Evolutionary conservation across 2,113 vertebrate genomes (phyloP).

Genomic region (Malurus elegans): DNA sequence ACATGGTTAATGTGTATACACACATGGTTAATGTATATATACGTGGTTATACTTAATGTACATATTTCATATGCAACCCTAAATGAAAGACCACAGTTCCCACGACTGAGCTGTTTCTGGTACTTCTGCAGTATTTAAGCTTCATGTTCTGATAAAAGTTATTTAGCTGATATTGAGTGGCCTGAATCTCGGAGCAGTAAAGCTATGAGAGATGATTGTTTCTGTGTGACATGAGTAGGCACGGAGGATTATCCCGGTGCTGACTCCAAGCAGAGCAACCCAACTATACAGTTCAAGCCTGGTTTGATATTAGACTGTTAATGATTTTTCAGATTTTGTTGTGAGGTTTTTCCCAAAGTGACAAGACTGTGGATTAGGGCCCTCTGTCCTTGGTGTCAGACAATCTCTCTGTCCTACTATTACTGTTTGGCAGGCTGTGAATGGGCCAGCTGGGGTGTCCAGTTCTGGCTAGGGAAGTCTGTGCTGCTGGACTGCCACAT

Average conservation of each 20-base stretch:
- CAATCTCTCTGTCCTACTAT: not conserved
- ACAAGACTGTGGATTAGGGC: not conserved
- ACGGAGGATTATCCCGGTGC: not conserved
- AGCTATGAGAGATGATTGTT: not conserved
- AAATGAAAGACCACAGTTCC: not conserved
- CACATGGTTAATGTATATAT: too few relatives aligned
- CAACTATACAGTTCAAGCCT: not conserved
- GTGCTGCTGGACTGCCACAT: not conserved
- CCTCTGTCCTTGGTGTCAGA: not conserved
- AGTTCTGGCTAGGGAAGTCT: not conserved
- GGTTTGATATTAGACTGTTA: not conserved
- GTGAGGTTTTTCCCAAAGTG: not conserved
- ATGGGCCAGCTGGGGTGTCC: not conserved
- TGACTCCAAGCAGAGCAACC: not conserved
- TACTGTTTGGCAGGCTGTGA: not conserved
- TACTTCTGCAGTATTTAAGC: not conserved
- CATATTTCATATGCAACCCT: not conserved
- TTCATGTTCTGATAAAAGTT: not conserved
- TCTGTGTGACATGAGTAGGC: not conserved
- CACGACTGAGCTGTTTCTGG: not conserved
- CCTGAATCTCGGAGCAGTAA: not conserved
- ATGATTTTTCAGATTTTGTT: not conserved
- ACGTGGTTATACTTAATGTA: not conserved
- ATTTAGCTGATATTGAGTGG: not conserved
- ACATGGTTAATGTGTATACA: too few relatives aligned